Conservation (phyloP, 2,113 vertebrate genomes). For the Petrocephalus microphthalmus region DNA sequence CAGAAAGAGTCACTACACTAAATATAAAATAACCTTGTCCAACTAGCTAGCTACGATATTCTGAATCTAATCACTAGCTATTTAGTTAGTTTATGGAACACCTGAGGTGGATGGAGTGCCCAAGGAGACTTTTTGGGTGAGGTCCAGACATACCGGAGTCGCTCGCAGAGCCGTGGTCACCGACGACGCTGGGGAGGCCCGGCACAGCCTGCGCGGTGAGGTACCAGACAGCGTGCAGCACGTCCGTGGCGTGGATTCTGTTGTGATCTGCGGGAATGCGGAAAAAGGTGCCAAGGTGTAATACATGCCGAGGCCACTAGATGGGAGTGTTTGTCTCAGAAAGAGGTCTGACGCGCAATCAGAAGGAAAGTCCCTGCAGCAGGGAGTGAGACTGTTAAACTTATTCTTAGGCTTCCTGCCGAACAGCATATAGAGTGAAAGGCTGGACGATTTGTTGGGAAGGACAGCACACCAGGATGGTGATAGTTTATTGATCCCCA, state of each 20-base stretch:
- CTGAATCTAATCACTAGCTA: background rate
- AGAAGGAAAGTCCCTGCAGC: background rate
- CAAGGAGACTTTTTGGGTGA: too few species aligned
- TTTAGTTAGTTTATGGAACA: background rate
- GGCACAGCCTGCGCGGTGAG: constrained; percentile 90
- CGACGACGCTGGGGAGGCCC: constrained; percentile 77
- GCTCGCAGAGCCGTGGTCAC: constrained; percentile 75
- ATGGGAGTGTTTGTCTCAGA: constrained; percentile 20
- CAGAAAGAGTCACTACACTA: too few species aligned
- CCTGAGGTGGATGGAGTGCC: background rate
- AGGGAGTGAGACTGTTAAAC: background rate
- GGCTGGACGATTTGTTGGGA: background rate
- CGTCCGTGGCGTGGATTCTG: constrained; percentile 91
- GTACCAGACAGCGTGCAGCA: constrained; percentile 96
- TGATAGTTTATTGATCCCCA: background rate
- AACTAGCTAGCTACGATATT: background rate
- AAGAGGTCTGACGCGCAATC: background rate
- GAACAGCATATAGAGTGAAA: background rate
- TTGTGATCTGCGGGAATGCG: constrained; percentile 80
- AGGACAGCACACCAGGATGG: background rate
- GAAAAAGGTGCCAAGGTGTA: constrained; percentile 17
- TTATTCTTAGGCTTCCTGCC: background rate
- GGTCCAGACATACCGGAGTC: constrained; percentile 72
- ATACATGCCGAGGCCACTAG: constrained; percentile 37
- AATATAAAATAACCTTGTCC: too few species aligned